Conservation (phyloP, 2,797 vertebrate genomes). For the Acanthurus lineatus region DNA sequence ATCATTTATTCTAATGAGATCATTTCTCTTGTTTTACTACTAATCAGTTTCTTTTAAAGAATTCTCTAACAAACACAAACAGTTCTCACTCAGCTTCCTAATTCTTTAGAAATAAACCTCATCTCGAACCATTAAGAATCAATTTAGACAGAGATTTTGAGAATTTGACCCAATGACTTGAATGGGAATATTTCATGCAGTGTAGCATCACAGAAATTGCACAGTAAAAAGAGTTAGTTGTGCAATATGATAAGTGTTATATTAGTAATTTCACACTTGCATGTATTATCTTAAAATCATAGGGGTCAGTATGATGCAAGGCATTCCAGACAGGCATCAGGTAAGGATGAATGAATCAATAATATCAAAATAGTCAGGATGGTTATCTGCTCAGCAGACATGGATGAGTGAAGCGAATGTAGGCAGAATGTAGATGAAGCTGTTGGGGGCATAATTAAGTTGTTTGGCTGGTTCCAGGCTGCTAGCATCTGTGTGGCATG, state of each 20-base stretch:
- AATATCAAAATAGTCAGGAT: slow-evolving; percentile 31
- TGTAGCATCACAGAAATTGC: slow-evolving; percentile 11
- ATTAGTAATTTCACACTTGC: slow-evolving; percentile 42
- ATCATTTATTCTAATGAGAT: neutral
- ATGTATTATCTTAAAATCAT: slow-evolving; percentile 20
- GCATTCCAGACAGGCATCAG: slow-evolving; percentile 42
- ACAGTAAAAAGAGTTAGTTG: slow-evolving; percentile 33
- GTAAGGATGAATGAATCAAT: slow-evolving; percentile 26
- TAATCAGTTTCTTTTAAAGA: neutral
- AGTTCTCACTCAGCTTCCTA: slow-evolving; percentile 6
- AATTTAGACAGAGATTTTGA: neutral
- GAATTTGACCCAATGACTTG: slow-evolving; percentile 41
- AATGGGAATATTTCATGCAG: slow-evolving; percentile 23
- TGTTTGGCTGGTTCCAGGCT: slow-evolving; percentile 68
- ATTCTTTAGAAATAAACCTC: neutral
- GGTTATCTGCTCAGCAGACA: slow-evolving; percentile 11
- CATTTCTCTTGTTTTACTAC: neutral
- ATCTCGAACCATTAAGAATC: slow-evolving; percentile 7
- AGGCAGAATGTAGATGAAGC: slow-evolving; percentile 68
- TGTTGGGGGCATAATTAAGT: slow-evolving; percentile 78
- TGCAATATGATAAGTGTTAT: slow-evolving; percentile 31
- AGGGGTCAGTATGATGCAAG: slow-evolving; percentile 47
- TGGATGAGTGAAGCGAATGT: slow-evolving; percentile 43
- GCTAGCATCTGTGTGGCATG: slow-evolving; percentile 67
- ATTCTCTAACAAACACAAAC: neutral